These are phyloP conservation scores for Fregata magnificens DNA, from an alignment of 2,113 vertebrate genomes.

Conservation along the genomic window DNA sequence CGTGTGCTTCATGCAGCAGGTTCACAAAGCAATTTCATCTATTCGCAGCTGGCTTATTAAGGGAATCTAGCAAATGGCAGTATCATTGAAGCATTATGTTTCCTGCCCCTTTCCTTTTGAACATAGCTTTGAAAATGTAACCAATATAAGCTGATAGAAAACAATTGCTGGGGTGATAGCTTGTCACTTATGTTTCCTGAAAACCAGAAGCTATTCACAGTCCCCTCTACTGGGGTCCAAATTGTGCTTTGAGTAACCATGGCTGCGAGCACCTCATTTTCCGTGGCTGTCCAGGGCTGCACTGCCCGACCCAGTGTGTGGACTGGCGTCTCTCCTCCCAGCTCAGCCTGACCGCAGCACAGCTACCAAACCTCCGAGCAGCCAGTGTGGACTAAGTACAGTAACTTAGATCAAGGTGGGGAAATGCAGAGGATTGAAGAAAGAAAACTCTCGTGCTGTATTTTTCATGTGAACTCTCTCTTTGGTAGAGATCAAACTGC, in stretches of 20 bases:
- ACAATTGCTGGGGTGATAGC: constrained; percentile 33
- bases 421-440: neutral
- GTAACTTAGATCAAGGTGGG: neutral
- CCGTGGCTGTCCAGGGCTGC: neutral
- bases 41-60: constrained; percentile 51
- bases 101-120: constrained; percentile 49
- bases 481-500: neutral
- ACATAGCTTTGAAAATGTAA: constrained; percentile 42
- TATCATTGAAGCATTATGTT: constrained; percentile 43
- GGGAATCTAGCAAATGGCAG: constrained; percentile 35
- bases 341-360: neutral
- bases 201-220: neutral
- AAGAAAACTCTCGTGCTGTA: neutral
- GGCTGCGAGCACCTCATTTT: neutral
- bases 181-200: constrained; percentile 48
- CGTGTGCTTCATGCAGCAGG: neutral
- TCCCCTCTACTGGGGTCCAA: neutral
- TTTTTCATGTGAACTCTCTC: neutral
- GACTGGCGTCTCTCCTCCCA: neutral
- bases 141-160: constrained; percentile 48
- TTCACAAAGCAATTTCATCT: constrained; percentile 58
- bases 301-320: neutral
- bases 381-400: neutral
- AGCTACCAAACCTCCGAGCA: neutral
- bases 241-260: neutral